Evolutionary conservation across 2,113 vertebrate genomes (phyloP), one percentile per base, ranked within the genome.

Genomic region (Pachycephala philippinensis): DNA sequence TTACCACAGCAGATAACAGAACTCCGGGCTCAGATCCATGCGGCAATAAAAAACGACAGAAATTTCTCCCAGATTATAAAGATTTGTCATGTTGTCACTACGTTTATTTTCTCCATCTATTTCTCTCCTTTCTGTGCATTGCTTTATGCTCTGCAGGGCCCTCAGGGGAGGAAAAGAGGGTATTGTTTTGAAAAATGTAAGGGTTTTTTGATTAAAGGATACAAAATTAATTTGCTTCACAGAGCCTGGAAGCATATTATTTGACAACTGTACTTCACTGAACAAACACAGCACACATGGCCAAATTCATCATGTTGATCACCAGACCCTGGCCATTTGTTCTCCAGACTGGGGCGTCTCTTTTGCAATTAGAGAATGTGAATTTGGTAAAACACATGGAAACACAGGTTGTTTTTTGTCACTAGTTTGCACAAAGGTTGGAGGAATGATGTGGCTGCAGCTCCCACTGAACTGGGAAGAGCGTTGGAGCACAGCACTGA

Each of bases 141-240:
- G 78, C 87, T 96, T 97, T 96, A 87, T 91, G 84, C 87, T 96
- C 82, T 53, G 47, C 79, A 75, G 56, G 24, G 92, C 91, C 86
- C 87, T 84, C 69, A 47, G 80, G 95, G 87, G 87, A 87, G 60
- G 79, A 74, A 96, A 84, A 87, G 56, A 81, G 60, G 91, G 83
- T 70, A 86, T 89, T 89, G 90, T 96, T 94, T 97, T 95, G 82
- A 96, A 97, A 97, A 97, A 93, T 93, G 47, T 95, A 81, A 81
- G 81, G 6, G 39, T 61, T 95, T 96, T 97, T 97, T 97, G 92
- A 95, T 97, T 97, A 97, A 97, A 93, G 70, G 84, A 80, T 97
- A 92, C 92, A 87, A 94, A 96, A 98, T 97, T 91, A 97, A 97
- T 98, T 98, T 97, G 95, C 93, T 97, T 94, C 96, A 78, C 44